Base-by-base conservation (phyloP, 1,140 invertebrate species). In the Drosophila nigromelanica region DNA sequence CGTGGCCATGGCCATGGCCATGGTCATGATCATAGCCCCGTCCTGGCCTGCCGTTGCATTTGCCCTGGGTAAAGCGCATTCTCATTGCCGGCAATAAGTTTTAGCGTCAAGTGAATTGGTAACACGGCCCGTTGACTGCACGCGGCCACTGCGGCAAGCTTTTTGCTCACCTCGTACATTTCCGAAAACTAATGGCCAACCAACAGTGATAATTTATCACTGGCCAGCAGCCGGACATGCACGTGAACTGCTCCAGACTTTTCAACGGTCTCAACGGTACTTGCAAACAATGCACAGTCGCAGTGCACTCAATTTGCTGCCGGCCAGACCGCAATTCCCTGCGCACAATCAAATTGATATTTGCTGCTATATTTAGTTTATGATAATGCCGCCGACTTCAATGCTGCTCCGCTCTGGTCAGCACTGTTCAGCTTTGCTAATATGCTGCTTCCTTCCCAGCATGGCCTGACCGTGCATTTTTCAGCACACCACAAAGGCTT, bases 311-410 rank as follows among this genome's bases (percentile, higher is more conserved):
- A 89, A 89, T 87, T 83, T 87, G 82, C 79, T 81, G 72, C 60
- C 58, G 83, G 82, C 76, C 37, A 40, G 42, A 59, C 33, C 42
- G 58, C 60, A 50, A n/a, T 48, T 27, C 47, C 47, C 47, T 24
- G 47, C 47, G 76, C 78, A 70, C 82, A 87, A 87, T 87, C 83
- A 87, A 87, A 87, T 87, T 87, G 82, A 87, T 87, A 87, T 87
- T 87, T 89, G 83, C 82, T 87, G 82, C 76, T 87, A 89, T 83
- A 87, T 87, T 87, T 87, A 87, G 82, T 87, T 87, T 87, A 87
- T 87, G 82, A 87, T 87, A 89, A 87, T 89, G 82, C 83, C 83
- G 83, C 71, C 82, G 76, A 73, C 62, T 68, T 68, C 33, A 60
- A 60, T 14, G 63, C 63, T 33, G 30, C 67, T 35, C 21, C 51